Base-by-base conservation (phyloP, 1,140 invertebrate species). In the Dendrolimus kikuchii region DNA sequence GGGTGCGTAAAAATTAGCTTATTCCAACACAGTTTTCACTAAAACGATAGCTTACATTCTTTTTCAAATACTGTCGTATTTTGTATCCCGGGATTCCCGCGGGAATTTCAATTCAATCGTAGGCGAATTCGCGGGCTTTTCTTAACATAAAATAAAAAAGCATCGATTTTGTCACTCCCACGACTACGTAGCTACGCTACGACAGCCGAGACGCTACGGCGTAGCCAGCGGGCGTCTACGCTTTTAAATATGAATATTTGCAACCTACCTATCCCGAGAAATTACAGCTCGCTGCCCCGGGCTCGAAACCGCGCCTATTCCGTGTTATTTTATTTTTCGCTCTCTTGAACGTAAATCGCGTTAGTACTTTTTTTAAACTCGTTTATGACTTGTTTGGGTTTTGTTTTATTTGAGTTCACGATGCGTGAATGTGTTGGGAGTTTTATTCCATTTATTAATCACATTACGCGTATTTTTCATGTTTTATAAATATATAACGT, bases 271-370 rank as follows among this genome's bases (percentile, higher is more conserved):
- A 77, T 81, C 73, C 71, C 73, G 77, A 78, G 80, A 79, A 77
- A 85, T 81, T 85, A 79, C 78, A 79, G 71, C 63, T 53, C 64
- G 57, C 46, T 66, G 65, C 63, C 77, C 66, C 51, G 66, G 77
- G 78, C 81, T 66, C 62, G 66, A 78, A 78, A 68, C 73, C 71
- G 79, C 79, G 79, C 74, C 73, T 79, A 80, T 72, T 64, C 68
- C 73, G 76, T 73, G 76, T 81, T 85, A 82, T 85, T 85, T 82
- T 80, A 82, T 85, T 82, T 81, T 80, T 66, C 74, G 79, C 79
- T 80, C 78, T 79, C 75, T 85, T 85, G 70, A 80, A 74, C 78
- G 69, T 73, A 77, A 82, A 81, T 82, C 75, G 73, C 72, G 77
- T 85, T 78, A 77, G 67, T 81, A 77, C 73, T 75, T 70, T 73